A percentile compares a stretch with the other conserved stretches of the same genome.
phyloP scores from a whole-genome alignment of 1,140 invertebrate species.

The Trichogramma pretiosum region DNA sequence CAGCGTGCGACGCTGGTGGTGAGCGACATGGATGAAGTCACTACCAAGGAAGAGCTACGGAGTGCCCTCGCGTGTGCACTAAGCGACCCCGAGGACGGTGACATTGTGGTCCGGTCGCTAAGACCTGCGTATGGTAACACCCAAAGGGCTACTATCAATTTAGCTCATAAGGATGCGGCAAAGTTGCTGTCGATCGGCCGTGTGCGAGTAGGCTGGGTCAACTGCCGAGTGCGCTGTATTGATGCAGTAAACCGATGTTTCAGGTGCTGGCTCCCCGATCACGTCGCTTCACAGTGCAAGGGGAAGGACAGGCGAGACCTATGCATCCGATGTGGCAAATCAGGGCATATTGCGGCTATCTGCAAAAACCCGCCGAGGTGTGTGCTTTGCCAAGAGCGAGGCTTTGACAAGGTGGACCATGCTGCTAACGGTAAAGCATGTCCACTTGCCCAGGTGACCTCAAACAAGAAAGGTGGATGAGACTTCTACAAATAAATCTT shows the following conservation, averaged over 20 bases:
- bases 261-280: constrained; percentile 14
- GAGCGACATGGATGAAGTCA: constrained; percentile 6
- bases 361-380: constrained; percentile 2
- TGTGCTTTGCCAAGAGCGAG: background rate
- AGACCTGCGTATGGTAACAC: background rate
- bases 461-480: too few relatives aligned
- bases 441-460: too few relatives aligned
- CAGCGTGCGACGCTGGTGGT: too few relatives aligned
- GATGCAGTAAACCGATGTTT: constrained; percentile 1
- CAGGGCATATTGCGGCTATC: constrained; percentile 3
- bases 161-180: too few relatives aligned
- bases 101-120: background rate
- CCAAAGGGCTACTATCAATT: background rate
- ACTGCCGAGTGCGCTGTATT: too few relatives aligned
- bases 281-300: background rate
- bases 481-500: too few relatives aligned
- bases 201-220: too few relatives aligned
- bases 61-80: background rate
- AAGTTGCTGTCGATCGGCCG: too few relatives aligned
- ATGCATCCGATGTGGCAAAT: constrained; percentile 7
- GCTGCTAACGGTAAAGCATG: too few relatives aligned
- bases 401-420: too few relatives aligned
- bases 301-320: background rate
- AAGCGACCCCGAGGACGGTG: too few relatives aligned
- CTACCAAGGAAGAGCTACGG: background rate